These are phyloP conservation scores for Taurulus bubalis DNA, from an alignment of 2,113 vertebrate species.

Conservation along the genomic window DNA sequence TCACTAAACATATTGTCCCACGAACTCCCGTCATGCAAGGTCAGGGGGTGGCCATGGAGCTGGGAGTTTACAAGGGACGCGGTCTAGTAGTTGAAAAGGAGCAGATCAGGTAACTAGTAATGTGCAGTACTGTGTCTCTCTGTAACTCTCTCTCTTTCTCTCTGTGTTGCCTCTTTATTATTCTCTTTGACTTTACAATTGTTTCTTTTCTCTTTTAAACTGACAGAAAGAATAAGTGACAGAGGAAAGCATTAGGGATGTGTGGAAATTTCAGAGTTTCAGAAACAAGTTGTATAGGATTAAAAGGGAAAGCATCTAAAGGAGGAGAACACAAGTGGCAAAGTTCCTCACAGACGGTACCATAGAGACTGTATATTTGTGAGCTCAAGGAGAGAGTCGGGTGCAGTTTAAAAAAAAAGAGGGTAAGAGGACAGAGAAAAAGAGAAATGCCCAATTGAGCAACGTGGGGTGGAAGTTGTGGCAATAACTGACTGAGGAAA, in stretches of 20 bases:
- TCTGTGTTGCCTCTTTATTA: not conserved
- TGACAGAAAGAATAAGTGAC: conserved; percentile 20
- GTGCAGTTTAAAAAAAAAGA: not conserved
- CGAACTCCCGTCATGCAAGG: conserved; percentile 22
- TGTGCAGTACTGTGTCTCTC: not conserved
- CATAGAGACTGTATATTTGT: not conserved
- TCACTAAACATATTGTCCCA: conserved; percentile 44
- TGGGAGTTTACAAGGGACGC: not conserved
- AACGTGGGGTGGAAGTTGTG: conserved; percentile 38
- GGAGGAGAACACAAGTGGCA: conserved; percentile 8
- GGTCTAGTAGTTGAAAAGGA: conserved; percentile 2
- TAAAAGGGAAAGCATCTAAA: conserved; percentile 3
- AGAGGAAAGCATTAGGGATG: conserved; percentile 1
- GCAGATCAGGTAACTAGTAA: conserved; percentile 6
- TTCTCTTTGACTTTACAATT: conserved; percentile 2
- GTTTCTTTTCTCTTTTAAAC: conserved; percentile 24
- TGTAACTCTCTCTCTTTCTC: not conserved
- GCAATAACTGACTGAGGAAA: conserved; percentile 37
- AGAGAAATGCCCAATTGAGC: not conserved
- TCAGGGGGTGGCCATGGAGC: conserved; percentile 3
- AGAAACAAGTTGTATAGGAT: conserved; percentile 24
- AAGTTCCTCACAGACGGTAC: not conserved
- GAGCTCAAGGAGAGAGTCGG: not conserved
- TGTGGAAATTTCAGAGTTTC: conserved; percentile 25
- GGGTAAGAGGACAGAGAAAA: not conserved